Conservation (phyloP, 2,113 vertebrate species). For the Tor tambroides region DNA sequence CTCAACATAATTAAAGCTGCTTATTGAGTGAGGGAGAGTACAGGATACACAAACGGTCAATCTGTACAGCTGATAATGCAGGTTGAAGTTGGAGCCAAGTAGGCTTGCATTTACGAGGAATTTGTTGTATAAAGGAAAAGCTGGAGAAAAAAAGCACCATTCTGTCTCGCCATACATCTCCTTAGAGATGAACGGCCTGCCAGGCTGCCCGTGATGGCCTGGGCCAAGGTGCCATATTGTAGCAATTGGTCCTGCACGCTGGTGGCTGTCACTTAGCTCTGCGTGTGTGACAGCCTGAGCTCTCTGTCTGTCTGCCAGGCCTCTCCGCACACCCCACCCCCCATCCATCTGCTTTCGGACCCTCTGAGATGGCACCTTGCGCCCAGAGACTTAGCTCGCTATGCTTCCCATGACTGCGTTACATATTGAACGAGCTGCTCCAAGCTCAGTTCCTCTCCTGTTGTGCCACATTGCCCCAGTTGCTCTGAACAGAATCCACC, state of each 20-base stretch:
- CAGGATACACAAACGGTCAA: neutral
- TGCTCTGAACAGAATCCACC: neutral
- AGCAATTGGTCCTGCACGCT: conserved; percentile 52
- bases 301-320: conserved; percentile 57
- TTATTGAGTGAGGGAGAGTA: neutral
- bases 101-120: neutral
- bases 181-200: conserved; percentile 35
- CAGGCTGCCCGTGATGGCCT: conserved; percentile 38
- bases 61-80: neutral
- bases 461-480: neutral
- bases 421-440: neutral
- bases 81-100: neutral
- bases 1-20: conserved; percentile 25
- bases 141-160: conserved; percentile 6
- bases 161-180: neutral
- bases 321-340: conserved; percentile 31
- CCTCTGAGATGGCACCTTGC: conserved; percentile 45
- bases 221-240: conserved; percentile 61
- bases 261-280: conserved; percentile 60
- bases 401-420: conserved; percentile 18
- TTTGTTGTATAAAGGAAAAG: neutral
- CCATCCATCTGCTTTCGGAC: conserved; percentile 59
- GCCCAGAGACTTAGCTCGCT: conserved; percentile 30
- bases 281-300: conserved; percentile 45
- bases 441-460: neutral